These are phyloP conservation scores for Oreochromis spilurus DNA, from an alignment of 2,113 vertebrate genomes.

Conservation along the genomic window DNA sequence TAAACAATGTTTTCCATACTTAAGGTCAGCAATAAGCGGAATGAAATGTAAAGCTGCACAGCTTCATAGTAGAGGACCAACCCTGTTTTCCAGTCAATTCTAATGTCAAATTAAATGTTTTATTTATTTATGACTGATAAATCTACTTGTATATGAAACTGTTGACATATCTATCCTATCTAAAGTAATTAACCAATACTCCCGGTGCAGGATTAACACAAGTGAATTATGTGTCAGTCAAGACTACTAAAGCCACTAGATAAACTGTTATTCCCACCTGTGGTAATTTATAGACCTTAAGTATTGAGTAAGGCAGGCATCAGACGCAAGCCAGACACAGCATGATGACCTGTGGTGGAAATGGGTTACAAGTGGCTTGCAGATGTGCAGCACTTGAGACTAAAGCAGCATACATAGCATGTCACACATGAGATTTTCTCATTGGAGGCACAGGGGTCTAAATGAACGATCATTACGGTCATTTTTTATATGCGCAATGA, in stretches of 20 bases:
- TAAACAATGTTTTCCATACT: not conserved
- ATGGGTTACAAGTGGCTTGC: too few species aligned
- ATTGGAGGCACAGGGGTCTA: not conserved
- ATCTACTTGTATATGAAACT: not conserved
- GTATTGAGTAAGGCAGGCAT: not conserved
- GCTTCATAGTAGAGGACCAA: not conserved
- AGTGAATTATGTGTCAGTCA: not conserved
- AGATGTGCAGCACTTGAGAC: not conserved
- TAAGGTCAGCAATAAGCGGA: not conserved
- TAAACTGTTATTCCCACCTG: not conserved
- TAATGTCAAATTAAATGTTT: not conserved
- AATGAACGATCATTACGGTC: not conserved
- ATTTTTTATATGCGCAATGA: not conserved
- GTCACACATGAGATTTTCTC: not conserved
- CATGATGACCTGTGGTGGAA: not conserved
- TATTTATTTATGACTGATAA: not conserved
- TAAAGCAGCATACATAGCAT: not conserved
- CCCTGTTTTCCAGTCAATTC: not conserved
- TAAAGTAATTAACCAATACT: not conserved
- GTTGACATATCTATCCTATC: not conserved
- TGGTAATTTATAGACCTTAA: not conserved
- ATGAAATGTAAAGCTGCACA: not conserved
- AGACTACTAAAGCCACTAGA: not conserved
- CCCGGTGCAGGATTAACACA: not conserved
- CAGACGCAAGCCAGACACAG: not conserved